Base-by-base conservation (phyloP, 2,113 vertebrate genomes). In the Cottus gobio region DNA sequence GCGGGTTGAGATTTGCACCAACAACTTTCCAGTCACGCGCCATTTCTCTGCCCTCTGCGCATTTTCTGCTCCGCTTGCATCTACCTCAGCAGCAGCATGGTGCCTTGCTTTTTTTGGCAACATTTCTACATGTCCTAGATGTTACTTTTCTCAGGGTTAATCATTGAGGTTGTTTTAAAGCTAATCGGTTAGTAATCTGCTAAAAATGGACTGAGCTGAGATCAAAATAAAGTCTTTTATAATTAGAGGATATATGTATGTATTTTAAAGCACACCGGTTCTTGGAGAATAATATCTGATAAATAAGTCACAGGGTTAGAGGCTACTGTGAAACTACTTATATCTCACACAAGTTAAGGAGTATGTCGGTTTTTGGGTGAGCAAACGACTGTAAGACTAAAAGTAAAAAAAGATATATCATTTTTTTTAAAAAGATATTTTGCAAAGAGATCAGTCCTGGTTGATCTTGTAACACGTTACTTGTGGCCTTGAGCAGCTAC, bases 11-110 rank as follows among this genome's bases (percentile, higher is more conserved):
- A 68, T 72, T 77, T 60, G 83, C 71, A 79, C 64, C 57, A 34
- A 50, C 76, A 79, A 39, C 79, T 50, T 84, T 39, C 20, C 54
- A 28, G 74, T 78, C 64, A 87, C 85, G 73, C 72, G 72, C 22
- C 67, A 76, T 83, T 76, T 76, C 28, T 44, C 36, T 36, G 37
- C 30, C 63, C 46, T 39, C 20, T 0, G 58, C 54, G 37, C 46
- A 57, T 64, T 63, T 48, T 37, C 75, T 71, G 70, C 50, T 37
- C 37, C 52, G 26, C 66, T 78, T 50, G 69, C 52, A 63, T 68
- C 44, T 68, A 54, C 52, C 57, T 57, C 44, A 7, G 20, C 22
- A 34, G 22, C 66, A 78, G 69, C 24, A 13, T 57, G 77, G 16
- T n/a, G n/a, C n/a, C n/a, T n/a, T n/a, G n/a, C n/a, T n/a, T n/a